phyloP scores from a whole-genome alignment of 1,140 invertebrate species.

The Spodoptera litura region DNA sequence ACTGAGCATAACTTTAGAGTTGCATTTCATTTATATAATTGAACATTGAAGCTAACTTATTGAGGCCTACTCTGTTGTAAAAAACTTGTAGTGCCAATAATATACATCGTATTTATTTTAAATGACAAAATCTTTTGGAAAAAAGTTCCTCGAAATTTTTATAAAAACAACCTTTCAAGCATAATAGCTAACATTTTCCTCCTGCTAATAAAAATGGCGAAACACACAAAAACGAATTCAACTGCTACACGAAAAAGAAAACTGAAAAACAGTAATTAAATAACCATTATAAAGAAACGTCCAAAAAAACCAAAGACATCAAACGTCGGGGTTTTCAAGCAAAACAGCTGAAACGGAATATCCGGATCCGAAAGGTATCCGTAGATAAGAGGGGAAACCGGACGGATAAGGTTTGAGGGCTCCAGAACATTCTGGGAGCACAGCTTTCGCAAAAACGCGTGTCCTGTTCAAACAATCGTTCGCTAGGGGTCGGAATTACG shows the following conservation, averaged over 20 bases:
- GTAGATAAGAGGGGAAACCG: conserved; percentile 34
- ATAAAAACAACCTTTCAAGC: too few species aligned
- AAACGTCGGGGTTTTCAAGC: conserved; percentile 6
- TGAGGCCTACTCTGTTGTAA: too few species aligned
- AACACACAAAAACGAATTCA: not conserved
- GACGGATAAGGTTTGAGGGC: conserved; percentile 31
- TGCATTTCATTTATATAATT: too few species aligned
- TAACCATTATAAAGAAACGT: not conserved
- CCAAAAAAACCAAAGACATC: conserved; percentile 7
- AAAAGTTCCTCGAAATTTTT: too few species aligned
- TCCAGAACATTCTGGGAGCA: not conserved
- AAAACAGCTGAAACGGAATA: conserved; percentile 28
- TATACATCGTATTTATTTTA: too few species aligned
- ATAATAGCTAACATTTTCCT: too few species aligned
- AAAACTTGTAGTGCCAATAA: too few species aligned
- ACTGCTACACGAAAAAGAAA: not conserved
- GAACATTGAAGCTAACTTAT: too few species aligned
- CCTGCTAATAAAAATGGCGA: too few species aligned
- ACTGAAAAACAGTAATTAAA: not conserved
- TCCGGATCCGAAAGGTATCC: conserved; percentile 24
- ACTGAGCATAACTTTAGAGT: too few species aligned
- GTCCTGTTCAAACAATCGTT: conserved; percentile 37
- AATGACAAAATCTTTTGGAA: too few species aligned
- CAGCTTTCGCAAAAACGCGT: conserved; percentile 14
- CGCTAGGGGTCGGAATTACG: conserved; percentile 32